These are phyloP conservation scores for Coracias cyanogaster DNA, from an alignment of 2,797 vertebrate species.

Conservation along the genomic window DNA sequence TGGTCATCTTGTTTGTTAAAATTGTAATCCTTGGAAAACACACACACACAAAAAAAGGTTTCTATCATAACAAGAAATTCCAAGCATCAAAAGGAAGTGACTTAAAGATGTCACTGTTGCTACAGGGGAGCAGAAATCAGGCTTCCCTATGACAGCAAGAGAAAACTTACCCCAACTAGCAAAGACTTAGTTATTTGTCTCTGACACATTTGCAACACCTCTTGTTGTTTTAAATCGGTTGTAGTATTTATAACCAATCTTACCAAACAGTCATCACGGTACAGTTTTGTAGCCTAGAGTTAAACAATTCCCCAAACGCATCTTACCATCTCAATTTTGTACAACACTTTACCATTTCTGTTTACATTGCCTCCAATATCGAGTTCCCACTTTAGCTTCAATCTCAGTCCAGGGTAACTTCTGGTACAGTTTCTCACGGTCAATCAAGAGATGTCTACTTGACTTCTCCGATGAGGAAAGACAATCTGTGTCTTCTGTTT, in stretches of 20 bases:
- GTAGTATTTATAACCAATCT: not conserved
- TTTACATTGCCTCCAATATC: conserved; percentile 82
- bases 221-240: not conserved
- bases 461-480: not conserved
- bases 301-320: not conserved
- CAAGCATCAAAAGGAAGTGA: not conserved
- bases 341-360: conserved; percentile 79
- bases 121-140: not conserved
- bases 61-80: not conserved
- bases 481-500: not conserved
- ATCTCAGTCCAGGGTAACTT: conserved; percentile 78
- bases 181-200: not conserved
- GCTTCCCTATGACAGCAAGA: not conserved
- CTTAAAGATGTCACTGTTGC: not conserved
- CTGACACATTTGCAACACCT: not conserved
- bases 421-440: conserved; percentile 62
- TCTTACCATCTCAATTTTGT: not conserved
- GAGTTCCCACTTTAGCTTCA: conserved; percentile 75
- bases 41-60: not conserved
- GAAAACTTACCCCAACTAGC: not conserved
- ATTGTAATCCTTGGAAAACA: conserved; percentile 71
- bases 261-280: not conserved
- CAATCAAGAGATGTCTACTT: not conserved
- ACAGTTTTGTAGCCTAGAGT: not conserved
- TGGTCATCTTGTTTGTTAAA: conserved; percentile 69